phyloP scores from a whole-genome alignment of 2,113 vertebrate species.

The Plecturocebus donacophilus region DNA sequence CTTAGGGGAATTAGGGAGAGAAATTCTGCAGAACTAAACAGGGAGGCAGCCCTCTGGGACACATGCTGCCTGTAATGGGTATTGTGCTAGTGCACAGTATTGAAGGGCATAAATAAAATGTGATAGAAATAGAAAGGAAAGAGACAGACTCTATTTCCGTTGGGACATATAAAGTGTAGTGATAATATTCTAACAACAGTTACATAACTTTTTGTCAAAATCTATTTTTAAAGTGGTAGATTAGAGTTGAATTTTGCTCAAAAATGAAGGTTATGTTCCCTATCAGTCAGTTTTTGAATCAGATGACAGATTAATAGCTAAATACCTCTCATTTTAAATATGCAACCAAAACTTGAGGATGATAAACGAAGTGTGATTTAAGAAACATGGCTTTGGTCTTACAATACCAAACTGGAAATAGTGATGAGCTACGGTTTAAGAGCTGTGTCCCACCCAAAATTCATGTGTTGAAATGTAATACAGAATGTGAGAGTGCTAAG shows the following conservation, averaged over 20 bases:
- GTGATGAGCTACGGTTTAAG: not conserved
- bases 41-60: not conserved
- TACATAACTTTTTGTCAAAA: constrained; percentile 52
- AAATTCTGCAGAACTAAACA: not conserved
- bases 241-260: not conserved
- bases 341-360: not conserved
- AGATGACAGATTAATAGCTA: not conserved
- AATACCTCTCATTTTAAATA: not conserved
- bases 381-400: not conserved
- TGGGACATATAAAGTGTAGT: not conserved
- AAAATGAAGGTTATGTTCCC: not conserved
- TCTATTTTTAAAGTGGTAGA: constrained; percentile 44
- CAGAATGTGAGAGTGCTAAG: not conserved
- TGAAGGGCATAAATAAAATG: constrained; percentile 43
- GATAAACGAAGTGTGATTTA: not conserved
- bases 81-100: not conserved
- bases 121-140: constrained; percentile 22
- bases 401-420: not conserved
- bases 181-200: constrained; percentile 27
- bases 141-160: not conserved
- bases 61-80: not conserved
- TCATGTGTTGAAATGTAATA: not conserved
- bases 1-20: not conserved
- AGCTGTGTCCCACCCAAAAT: not conserved
- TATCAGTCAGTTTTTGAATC: not conserved